Percentiles rank a stretch among this genome's conserved stretches.
These are phyloP conservation scores for Bombus consobrinus DNA, from an alignment of 1,140 invertebrate species.

Conservation along the genomic window DNA sequence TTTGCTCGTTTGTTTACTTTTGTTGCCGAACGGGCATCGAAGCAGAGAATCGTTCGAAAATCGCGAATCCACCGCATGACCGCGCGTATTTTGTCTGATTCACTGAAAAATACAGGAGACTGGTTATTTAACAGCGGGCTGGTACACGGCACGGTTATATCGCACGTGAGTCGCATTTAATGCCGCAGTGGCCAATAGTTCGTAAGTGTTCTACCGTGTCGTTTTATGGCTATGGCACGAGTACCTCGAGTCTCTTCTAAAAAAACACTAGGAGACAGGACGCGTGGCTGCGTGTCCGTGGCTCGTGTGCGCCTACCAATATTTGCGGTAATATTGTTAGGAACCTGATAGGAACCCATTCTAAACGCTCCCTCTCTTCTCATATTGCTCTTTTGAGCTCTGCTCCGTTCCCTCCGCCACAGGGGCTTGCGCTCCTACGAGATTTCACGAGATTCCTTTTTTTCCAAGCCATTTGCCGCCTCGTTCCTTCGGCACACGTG, in stretches of 20 bases:
- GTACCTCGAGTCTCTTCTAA: slow-evolving; percentile 59
- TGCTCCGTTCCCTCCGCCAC: too few relatives aligned
- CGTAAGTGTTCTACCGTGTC: slow-evolving; percentile 68
- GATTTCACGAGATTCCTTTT: too few relatives aligned
- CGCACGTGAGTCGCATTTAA: slow-evolving; percentile 66
- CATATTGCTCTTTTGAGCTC: neutral
- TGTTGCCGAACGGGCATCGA: neutral
- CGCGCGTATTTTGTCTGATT: neutral
- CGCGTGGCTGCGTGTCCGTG: neutral
- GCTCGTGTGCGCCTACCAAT: slow-evolving; percentile 46
- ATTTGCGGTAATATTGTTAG: slow-evolving; percentile 75
- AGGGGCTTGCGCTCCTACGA: too few relatives aligned
- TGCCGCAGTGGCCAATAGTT: slow-evolving; percentile 62
- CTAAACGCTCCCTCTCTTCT: slow-evolving; percentile 45
- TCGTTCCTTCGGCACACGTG: too few relatives aligned
- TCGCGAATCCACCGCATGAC: neutral
- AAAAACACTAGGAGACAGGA: slow-evolving; percentile 48
- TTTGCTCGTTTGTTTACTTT: too few relatives aligned
- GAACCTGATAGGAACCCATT: slow-evolving; percentile 70
- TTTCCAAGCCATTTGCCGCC: too few relatives aligned
- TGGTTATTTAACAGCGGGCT: neutral
- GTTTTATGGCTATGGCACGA: slow-evolving; percentile 54
- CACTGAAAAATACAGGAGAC: neutral
- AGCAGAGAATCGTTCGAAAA: neutral
- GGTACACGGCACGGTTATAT: slow-evolving; percentile 51